A percentile compares a stretch with the other conserved stretches of the same genome.
Evolutionary conservation across 2,888 invertebrate species (phyloP).

Genomic region (Lobophora halterata): DNA sequence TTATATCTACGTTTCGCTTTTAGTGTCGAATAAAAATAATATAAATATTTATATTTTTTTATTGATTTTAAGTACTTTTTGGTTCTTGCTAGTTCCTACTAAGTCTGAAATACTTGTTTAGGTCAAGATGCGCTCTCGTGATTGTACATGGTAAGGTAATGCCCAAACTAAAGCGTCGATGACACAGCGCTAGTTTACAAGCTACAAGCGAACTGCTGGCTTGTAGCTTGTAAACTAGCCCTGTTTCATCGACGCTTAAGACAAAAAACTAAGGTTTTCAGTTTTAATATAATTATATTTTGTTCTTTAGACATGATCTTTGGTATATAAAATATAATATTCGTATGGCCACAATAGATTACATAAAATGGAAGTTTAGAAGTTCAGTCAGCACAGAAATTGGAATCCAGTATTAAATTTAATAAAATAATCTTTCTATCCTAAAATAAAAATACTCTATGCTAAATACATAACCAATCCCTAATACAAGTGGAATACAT

Average conservation of each 20-base stretch:
- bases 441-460: conserved; percentile 36
- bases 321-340: conserved; percentile 73
- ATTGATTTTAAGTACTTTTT: too few species aligned
- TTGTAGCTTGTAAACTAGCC: too few species aligned
- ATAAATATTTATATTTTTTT: neutral
- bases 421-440: conserved; percentile 36
- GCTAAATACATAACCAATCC: conserved; percentile 15
- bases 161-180: too few species aligned
- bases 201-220: too few species aligned
- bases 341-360: conserved; percentile 64
- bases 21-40: conserved; percentile 29
- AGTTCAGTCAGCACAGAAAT: conserved; percentile 51
- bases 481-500: conserved; percentile 32
- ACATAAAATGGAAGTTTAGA: conserved; percentile 56
- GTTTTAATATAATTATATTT: conserved; percentile 55
- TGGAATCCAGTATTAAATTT: conserved; percentile 42
- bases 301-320: conserved; percentile 71
- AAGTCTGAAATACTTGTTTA: too few species aligned
- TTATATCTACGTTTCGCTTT: conserved; percentile 27
- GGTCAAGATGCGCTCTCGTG: too few species aligned
- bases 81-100: conserved; percentile 15
- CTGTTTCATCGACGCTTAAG: too few species aligned
- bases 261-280: neutral
- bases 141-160: too few species aligned
- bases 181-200: too few species aligned